Percentiles rank a stretch among this genome's conserved stretches.
Evolutionary conservation across 2,888 invertebrate species (phyloP).

Genomic region (Eupelmus urozonus): DNA sequence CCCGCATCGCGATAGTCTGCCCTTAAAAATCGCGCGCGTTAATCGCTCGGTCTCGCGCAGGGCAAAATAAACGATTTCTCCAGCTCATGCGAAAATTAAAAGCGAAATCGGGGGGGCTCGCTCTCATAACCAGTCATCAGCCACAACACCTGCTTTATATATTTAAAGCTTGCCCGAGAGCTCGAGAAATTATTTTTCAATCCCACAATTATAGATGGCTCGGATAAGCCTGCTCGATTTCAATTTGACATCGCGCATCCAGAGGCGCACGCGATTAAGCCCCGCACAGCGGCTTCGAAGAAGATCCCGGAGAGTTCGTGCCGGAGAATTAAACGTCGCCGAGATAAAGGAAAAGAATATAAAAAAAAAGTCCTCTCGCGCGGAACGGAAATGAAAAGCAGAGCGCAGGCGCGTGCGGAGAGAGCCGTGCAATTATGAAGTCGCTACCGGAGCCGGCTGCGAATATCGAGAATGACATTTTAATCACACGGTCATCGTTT

Average conservation of each 20-base stretch:
- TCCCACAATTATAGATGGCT: slow-evolving; percentile 52
- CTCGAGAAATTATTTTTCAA: slow-evolving; percentile 54
- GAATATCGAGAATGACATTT: slow-evolving; percentile 59
- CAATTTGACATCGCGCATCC: slow-evolving; percentile 47
- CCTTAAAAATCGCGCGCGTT: too few species aligned
- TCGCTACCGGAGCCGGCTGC: not conserved
- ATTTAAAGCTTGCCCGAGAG: not conserved
- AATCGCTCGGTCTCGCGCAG: too few species aligned
- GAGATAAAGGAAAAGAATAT: not conserved
- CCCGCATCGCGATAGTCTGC: too few species aligned
- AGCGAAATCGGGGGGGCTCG: slow-evolving; percentile 41
- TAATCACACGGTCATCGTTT: slow-evolving; percentile 71
- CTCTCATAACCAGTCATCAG: slow-evolving; percentile 45
- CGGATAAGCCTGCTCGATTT: slow-evolving; percentile 55
- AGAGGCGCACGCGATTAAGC: not conserved
- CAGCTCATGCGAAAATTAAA: slow-evolving; percentile 19
- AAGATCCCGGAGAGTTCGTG: not conserved
- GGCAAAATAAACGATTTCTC: slow-evolving; percentile 53
- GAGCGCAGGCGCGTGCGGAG: not conserved
- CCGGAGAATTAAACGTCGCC: slow-evolving; percentile 33
- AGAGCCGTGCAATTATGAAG: not conserved
- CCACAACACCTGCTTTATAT: slow-evolving; percentile 44
- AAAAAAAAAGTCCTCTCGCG: not conserved
- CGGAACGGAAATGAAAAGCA: slow-evolving; percentile 15
- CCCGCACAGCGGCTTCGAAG: not conserved